Evolutionary conservation across 2,113 vertebrate genomes (phyloP), one percentile per base, ranked within the genome.

Genomic region (Lepisosteus osseus): DNA sequence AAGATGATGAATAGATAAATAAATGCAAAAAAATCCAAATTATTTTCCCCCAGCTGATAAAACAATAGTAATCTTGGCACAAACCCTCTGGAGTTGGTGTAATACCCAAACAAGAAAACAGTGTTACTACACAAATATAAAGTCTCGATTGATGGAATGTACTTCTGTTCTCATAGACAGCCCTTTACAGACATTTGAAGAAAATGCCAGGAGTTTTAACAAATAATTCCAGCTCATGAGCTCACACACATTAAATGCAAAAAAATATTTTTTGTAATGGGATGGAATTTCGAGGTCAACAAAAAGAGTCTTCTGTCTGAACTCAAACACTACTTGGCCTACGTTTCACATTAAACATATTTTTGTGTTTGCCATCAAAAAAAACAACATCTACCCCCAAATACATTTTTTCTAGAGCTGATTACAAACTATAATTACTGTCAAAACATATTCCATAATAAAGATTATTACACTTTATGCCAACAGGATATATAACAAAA

Each of bases 91-190:
- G 40, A 63, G 61, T 41, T 3, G 13, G 4, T 7, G 15, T 12
- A 43, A 43, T 13, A 43, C 63, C 7, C 8, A 43, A 65, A n/a
- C 61, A 4, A 59, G 45, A 57, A 72, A 72, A 65, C 43, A 55
- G 9, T 4, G 55, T 47, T 72, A 17, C n/a, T 7, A 47, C 62
- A 15, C 7, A 71, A 62, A 71, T 51, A 63, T 57, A 29, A 57
- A 11, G 43, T 51, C 67, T 47, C 45, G 68, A 61, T 61, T 29
- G 4, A 44, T 17, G 17, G 13, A 42, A 61, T 5, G 63, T 15
- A 8, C 11, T 54, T 9, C 6, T 17, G 15, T 57, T 45, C 40
- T 55, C 42, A 65, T 55, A 61, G 42, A 62, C 54, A 56, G 43
- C 44, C 57, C 55, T 43, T 54, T 62, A 62, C 29, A 40, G 65